These are phyloP conservation scores for Tragelaphus imberbis DNA, from an alignment of 2,113 vertebrate genomes.

Conservation along the genomic window DNA sequence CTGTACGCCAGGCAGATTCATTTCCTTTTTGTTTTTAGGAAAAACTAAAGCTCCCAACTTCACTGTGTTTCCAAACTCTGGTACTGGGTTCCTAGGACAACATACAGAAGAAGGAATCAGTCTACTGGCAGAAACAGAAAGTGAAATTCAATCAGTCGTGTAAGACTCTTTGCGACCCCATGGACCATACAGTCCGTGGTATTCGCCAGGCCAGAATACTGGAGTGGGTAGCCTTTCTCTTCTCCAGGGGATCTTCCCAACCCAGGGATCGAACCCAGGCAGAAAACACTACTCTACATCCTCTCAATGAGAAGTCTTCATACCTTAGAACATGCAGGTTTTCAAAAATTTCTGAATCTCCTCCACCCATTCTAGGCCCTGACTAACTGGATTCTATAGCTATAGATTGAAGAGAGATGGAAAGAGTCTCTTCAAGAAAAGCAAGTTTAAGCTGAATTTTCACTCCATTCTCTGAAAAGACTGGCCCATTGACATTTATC, in stretches of 20 bases:
- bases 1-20: neutral
- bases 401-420: neutral
- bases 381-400: neutral
- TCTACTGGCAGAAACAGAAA: neutral
- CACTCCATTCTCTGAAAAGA: neutral
- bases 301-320: neutral
- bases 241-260: neutral
- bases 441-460: neutral
- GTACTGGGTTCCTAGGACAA: neutral
- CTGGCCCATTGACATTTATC: neutral
- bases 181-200: neutral
- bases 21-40: neutral
- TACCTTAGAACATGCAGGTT: neutral
- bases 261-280: neutral
- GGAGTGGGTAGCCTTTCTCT: neutral
- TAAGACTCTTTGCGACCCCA: fast-evolving
- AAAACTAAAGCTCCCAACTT: neutral
- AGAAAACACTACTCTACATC: neutral
- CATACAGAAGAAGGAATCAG: neutral
- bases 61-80: neutral
- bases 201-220: neutral
- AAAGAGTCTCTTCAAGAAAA: neutral
- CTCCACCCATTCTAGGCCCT: neutral
- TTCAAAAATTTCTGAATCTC: neutral
- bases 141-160: neutral